Conservation (phyloP, 2,113 vertebrate species). For the Aegotheles bennettii region DNA sequence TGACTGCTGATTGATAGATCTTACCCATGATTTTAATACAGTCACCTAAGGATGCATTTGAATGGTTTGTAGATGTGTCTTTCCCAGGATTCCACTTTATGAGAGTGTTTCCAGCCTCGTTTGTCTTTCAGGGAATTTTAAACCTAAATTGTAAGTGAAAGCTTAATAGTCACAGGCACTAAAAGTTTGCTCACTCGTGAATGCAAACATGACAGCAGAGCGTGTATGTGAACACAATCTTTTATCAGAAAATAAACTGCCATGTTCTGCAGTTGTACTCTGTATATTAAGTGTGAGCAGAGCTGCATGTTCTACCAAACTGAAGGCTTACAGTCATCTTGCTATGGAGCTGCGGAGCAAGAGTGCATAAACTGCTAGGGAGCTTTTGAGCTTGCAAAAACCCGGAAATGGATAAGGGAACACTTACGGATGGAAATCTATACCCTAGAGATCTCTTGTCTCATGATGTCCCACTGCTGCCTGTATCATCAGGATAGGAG, state of each 20-base stretch:
- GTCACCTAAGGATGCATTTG: not conserved
- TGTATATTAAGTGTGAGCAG: not conserved
- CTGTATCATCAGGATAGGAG: not conserved
- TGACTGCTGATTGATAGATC: not conserved
- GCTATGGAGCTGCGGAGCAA: not conserved
- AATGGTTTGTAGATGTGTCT: not conserved
- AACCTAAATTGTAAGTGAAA: not conserved
- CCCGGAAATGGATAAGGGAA: not conserved
- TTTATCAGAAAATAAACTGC: not conserved
- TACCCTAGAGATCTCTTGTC: not conserved
- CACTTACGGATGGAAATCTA: not conserved
- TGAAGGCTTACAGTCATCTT: accelerated
- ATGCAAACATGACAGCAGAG: not conserved
- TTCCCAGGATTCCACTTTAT: accelerated
- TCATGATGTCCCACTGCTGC: not conserved
- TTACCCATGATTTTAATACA: not conserved
- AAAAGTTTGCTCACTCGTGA: not conserved
- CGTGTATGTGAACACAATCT: not conserved
- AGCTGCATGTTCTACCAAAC: not conserved
- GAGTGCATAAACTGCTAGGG: not conserved
- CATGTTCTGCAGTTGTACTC: not conserved
- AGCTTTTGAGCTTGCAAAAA: not conserved
- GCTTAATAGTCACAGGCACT: accelerated
- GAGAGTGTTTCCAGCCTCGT: accelerated
- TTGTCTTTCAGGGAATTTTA: not conserved